phyloP scores from a whole-genome alignment of 37 sponge, comb jelly and placozoan species.

The Haliclona indistincta region DNA sequence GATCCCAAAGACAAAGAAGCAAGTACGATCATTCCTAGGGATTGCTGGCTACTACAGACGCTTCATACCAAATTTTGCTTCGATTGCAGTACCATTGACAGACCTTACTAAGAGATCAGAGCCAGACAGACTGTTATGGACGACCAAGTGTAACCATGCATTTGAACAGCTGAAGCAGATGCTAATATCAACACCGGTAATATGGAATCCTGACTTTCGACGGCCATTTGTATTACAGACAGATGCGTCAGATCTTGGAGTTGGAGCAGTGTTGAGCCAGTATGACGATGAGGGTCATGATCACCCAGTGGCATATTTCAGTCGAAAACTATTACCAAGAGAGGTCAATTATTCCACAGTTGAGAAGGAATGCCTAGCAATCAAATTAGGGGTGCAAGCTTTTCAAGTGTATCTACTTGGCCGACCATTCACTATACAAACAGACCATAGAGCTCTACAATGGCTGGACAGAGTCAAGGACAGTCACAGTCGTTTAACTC shows the following conservation, averaged over 20 bases:
- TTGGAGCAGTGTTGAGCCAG: slow-evolving; percentile 66
- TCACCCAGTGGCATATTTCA: slow-evolving; percentile 46
- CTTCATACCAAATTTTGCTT: slow-evolving; percentile 55
- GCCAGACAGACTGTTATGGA: slow-evolving; percentile 41
- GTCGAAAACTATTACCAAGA: slow-evolving; percentile 31
- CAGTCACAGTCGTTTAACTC: slow-evolving; percentile 23
- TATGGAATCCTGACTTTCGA: slow-evolving; percentile 35
- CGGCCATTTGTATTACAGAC: slow-evolving; percentile 47
- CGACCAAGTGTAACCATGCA: slow-evolving; percentile 23
- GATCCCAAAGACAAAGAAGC: slow-evolving; percentile 39
- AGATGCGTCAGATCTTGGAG: slow-evolving; percentile 39
- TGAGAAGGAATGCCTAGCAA: slow-evolving; percentile 57
- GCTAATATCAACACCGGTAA: slow-evolving; percentile 27
- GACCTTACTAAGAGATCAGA: slow-evolving; percentile 44
- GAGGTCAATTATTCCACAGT: slow-evolving; percentile 48
- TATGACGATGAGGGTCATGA: slow-evolving; percentile 15
- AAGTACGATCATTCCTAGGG: slow-evolving; percentile 64
- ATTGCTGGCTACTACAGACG: slow-evolving; percentile 62
- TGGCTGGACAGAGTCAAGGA: slow-evolving; percentile 42
- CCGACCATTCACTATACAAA: slow-evolving; percentile 32
- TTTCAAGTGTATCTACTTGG: slow-evolving; percentile 52
- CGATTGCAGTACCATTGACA: slow-evolving; percentile 32
- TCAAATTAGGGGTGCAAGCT: slow-evolving; percentile 3
- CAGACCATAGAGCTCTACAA: slow-evolving; percentile 39
- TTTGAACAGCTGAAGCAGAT: slow-evolving; percentile 20